A percentile compares a stretch with the other conserved stretches of the same genome.
Conservation (phyloP, 1,140 invertebrate genomes). For the Neuroterus valhalla region DNA sequence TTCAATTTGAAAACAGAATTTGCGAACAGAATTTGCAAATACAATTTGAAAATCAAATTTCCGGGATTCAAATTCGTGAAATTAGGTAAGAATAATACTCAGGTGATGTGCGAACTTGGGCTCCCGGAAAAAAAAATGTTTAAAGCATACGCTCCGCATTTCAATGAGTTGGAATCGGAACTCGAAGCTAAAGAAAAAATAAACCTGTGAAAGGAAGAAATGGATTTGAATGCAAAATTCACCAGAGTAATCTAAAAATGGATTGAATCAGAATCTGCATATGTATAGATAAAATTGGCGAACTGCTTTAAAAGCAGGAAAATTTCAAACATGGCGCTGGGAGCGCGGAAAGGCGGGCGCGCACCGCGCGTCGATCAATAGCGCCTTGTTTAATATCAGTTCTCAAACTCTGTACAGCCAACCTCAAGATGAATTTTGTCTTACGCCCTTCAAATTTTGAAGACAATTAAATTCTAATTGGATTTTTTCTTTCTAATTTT, state of each 20-base stretch:
- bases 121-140: constrained; percentile 1
- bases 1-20: neutral
- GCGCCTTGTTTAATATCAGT: constrained; percentile 74
- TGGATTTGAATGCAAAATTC: neutral
- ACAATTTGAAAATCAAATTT: neutral
- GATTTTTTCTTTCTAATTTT: no score
- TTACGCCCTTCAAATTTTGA: neutral
- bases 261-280: constrained; percentile 3
- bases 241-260: neutral
- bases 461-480: no score
- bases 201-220: neutral
- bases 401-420: constrained; percentile 69
- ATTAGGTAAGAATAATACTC: neutral
- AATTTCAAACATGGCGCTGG: constrained; percentile 75
- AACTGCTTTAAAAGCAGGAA: constrained; percentile 56
- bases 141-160: constrained; percentile 4
- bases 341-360: constrained; percentile 65
- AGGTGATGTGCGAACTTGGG: neutral
- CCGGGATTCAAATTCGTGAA: neutral
- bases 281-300: constrained; percentile 3
- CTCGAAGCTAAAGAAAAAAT: neutral
- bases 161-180: constrained; percentile 7
- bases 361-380: constrained; percentile 72
- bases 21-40: neutral
- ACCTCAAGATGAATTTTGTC: constrained; percentile 52